Evolutionary conservation across 2,888 invertebrate genomes (phyloP), one percentile per base, ranked within the genome.

Genomic region (Epirrhoe alternata): DNA sequence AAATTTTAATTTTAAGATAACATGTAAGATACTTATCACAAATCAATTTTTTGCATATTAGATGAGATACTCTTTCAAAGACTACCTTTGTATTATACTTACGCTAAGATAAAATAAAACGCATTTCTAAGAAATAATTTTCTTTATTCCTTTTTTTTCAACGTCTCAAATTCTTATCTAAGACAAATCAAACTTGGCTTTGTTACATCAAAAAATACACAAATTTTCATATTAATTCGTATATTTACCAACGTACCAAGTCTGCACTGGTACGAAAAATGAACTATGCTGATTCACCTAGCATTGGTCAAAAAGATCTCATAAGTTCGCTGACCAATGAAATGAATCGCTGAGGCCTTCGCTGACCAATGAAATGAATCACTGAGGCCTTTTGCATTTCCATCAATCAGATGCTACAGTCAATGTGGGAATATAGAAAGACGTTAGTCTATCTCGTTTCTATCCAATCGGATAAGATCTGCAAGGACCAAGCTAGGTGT

Each of bases 121-220:
- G 82, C 87, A 83, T 85, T 82, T 49, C 80, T 90, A 92, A 91
- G 92, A 93, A 93, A 92, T 92, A 92, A 92, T 92, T 88, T 84
- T 88, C 83, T 92, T 92, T 92, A 89, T 90, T 90, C 87, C 89
- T 88, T 90, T 90, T n/a, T 47, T 89, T 78, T 82, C 76, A 89
- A 89, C 85, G 87, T 92, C 89, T 91, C 88, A 87, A 90, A 88
- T 88, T 92, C 87, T 89, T 89, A 88, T 88, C 91, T 92, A 92
- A 90, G 88, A 89, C 88, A 87, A 92, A 92, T 89, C 90, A 92
- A 92, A 91, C 88, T 90, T 92, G 85, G 90, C 88, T 90, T 90
- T 90, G 88, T 89, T 90, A 93, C 92, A 92, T 90, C 83, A 88
- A 92, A 92, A 91, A 92, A 90, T 92, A 93, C 91, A 92, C 90